phyloP scores from a whole-genome alignment of 2,888 invertebrate species.

The Apotomis turbidana region DNA sequence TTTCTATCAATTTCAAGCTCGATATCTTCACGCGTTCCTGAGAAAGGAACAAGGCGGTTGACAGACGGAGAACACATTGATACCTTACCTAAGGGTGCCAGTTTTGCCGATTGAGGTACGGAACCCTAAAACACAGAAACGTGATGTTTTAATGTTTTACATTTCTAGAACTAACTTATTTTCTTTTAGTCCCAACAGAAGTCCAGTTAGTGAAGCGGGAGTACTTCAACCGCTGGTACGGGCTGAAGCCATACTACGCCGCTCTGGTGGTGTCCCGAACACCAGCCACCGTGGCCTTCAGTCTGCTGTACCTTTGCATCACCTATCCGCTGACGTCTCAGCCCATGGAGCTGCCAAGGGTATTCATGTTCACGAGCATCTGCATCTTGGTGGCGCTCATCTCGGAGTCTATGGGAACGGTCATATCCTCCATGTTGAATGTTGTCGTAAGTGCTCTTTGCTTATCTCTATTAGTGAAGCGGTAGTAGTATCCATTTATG shows the following conservation, averaged over 20 bases:
- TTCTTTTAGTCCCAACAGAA: constrained; percentile 89
- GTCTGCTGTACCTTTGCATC: constrained; percentile 86
- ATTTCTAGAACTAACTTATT: neutral
- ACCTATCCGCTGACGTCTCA: constrained; percentile 90
- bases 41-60: too few species aligned
- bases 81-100: too few species aligned
- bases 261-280: constrained; percentile 89
- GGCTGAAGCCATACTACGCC: constrained; percentile 90
- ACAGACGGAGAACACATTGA: too few species aligned
- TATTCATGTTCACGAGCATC: constrained; percentile 87
- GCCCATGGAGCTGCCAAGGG: constrained; percentile 87
- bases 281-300: constrained; percentile 88
- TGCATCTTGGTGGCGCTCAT: constrained; percentile 89
- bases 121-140: too few species aligned
- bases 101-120: too few species aligned
- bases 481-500: too few species aligned
- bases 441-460: constrained; percentile 87
- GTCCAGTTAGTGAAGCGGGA: constrained; percentile 91
- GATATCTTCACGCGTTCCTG: too few species aligned
- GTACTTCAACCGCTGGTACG: constrained; percentile 94
- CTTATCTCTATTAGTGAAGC: neutral
- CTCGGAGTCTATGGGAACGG: constrained; percentile 90
- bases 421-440: constrained; percentile 89
- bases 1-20: too few species aligned
- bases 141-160: too few species aligned